These are phyloP conservation scores for Melanotaenia trifasciata DNA, from an alignment of 2,797 vertebrate genomes.

Conservation along the genomic window DNA sequence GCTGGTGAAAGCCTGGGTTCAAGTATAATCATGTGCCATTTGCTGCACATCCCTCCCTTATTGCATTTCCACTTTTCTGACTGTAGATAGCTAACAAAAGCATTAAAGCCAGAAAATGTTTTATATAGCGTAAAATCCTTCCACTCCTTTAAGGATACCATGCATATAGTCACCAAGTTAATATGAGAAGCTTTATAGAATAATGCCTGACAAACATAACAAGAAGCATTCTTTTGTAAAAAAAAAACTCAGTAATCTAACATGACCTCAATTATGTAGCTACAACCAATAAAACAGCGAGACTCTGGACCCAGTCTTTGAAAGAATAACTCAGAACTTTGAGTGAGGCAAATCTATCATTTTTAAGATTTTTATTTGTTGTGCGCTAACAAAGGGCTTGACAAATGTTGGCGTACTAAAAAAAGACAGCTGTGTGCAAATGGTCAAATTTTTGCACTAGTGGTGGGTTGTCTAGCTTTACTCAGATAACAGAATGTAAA, in stretches of 20 bases:
- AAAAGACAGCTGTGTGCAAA: background rate
- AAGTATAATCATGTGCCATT: background rate
- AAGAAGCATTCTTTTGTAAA: background rate
- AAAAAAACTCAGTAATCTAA: background rate
- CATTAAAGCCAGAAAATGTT: background rate
- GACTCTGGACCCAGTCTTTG: background rate
- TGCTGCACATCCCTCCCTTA: background rate
- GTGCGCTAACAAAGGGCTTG: background rate
- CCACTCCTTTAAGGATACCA: background rate
- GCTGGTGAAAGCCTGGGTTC: background rate
- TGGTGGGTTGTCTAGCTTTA: background rate
- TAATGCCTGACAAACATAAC: background rate
- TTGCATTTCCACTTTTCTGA: background rate
- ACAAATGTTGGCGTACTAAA: background rate
- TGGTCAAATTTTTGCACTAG: background rate
- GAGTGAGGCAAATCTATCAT: background rate
- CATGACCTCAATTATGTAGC: background rate
- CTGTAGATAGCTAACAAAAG: background rate
- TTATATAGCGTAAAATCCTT: background rate
- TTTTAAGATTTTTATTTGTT: background rate
- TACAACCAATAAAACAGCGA: background rate
- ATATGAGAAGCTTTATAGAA: no score
- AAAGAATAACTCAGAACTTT: background rate
- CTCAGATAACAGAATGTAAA: background rate
- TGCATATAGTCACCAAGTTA: background rate